A percentile compares a stretch with the other conserved stretches of the same genome.
phyloP scores from a whole-genome alignment of 2,113 vertebrate species.

The Cyprinus carpio region DNA sequence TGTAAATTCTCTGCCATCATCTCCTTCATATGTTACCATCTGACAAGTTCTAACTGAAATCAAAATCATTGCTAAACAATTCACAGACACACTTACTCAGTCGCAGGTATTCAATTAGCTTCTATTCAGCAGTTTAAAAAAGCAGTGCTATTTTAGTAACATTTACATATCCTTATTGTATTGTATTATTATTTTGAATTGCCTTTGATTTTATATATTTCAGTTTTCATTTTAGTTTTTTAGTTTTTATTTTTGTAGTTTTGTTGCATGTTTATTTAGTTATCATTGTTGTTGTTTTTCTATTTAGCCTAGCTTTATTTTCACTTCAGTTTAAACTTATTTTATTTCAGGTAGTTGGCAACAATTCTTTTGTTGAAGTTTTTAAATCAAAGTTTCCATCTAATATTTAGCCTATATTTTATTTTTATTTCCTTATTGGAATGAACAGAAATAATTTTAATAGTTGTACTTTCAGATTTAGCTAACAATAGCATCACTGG shows the following conservation, averaged over 20 bases:
- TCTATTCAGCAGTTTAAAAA: too few species aligned
- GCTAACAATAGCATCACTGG: too few species aligned
- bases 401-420: too few species aligned
- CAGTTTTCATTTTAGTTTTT: too few species aligned
- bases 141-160: neutral
- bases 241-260: neutral
- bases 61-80: neutral
- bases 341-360: neutral
- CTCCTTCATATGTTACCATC: neutral
- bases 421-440: too few species aligned
- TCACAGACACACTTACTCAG: neutral
- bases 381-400: too few species aligned
- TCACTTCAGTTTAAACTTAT: neutral
- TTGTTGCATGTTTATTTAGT: neutral
- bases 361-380: neutral
- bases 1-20: too few species aligned
- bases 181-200: neutral
- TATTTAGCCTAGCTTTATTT: neutral
- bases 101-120: neutral
- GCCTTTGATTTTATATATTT: neutral
- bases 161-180: neutral
- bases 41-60: neutral
- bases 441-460: neutral
- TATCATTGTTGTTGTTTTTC: neutral
- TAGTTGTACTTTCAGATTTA: neutral